A percentile compares a stretch with the other conserved stretches of the same genome.
Evolutionary conservation across 1,140 invertebrate genomes (phyloP).

Genomic region (Lepidurus apus): DNA sequence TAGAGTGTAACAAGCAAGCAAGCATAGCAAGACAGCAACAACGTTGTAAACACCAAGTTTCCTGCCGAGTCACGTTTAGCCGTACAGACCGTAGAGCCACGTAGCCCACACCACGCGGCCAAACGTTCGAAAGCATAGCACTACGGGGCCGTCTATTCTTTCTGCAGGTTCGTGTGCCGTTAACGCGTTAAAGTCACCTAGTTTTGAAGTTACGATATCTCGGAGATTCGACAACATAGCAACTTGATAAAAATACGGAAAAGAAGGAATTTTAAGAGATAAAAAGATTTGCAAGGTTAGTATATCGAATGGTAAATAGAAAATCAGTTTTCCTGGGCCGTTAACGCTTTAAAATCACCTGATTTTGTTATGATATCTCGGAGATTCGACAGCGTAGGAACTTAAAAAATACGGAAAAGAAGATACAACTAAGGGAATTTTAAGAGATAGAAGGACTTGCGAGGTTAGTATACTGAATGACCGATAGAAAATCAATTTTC

Average conservation of each 20-base stretch:
- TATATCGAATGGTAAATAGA: no score
- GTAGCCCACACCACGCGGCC: background rate
- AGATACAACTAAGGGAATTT: background rate
- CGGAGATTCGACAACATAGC: background rate
- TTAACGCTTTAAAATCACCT: background rate
- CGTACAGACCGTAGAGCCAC: no score
- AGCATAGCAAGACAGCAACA: no score
- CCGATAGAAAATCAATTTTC: background rate
- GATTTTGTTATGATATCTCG: background rate
- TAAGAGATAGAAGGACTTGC: no score
- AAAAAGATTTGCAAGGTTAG: no score
- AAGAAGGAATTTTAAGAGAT: background rate
- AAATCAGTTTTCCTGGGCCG: background rate
- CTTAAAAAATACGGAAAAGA: background rate
- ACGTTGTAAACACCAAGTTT: no score
- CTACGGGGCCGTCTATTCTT: no score
- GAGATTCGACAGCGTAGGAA: background rate
- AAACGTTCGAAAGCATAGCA: background rate
- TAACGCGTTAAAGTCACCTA: background rate
- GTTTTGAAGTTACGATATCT: background rate
- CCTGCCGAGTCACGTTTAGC: no score
- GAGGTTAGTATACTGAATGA: no score
- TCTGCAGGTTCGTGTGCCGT: background rate
- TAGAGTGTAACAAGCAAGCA: no score
- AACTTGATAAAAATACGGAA: background rate